Conservation (phyloP, 2,888 invertebrate species). For the Andrena minutula region DNA sequence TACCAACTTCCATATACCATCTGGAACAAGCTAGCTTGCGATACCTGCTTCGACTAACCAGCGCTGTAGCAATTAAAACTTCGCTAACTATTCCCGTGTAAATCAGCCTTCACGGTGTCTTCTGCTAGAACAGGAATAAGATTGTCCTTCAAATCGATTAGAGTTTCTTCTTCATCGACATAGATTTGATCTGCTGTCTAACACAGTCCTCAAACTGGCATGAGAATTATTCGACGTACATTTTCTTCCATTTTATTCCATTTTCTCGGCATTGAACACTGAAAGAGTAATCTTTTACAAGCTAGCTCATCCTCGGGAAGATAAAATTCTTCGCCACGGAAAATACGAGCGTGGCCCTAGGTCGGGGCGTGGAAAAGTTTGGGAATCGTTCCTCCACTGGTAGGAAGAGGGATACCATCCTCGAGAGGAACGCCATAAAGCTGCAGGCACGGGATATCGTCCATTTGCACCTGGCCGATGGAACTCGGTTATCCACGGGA, state of each 20-base stretch:
- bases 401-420: neutral
- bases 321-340: neutral
- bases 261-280: too few relatives aligned
- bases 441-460: conserved; percentile 20
- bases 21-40: conserved; percentile 21
- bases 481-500: conserved; percentile 15
- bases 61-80: conserved; percentile 33
- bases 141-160: neutral
- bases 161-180: neutral
- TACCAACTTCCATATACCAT: conserved; percentile 32
- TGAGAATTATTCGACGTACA: too few relatives aligned
- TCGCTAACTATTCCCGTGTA: conserved; percentile 19
- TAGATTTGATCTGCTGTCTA: neutral
- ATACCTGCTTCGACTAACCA: conserved; percentile 38
- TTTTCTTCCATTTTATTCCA: too few relatives aligned
- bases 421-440: conserved; percentile 27
- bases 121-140: neutral
- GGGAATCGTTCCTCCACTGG: neutral
- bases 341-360: too few relatives aligned
- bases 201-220: too few relatives aligned
- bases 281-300: too few relatives aligned
- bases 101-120: conserved; percentile 15
- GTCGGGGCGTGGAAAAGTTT: neutral
- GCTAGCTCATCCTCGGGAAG: too few relatives aligned
- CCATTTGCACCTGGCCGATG: conserved; percentile 37